These are phyloP conservation scores for Mythimna vitellina DNA, from an alignment of 2,888 invertebrate genomes.

Conservation along the genomic window DNA sequence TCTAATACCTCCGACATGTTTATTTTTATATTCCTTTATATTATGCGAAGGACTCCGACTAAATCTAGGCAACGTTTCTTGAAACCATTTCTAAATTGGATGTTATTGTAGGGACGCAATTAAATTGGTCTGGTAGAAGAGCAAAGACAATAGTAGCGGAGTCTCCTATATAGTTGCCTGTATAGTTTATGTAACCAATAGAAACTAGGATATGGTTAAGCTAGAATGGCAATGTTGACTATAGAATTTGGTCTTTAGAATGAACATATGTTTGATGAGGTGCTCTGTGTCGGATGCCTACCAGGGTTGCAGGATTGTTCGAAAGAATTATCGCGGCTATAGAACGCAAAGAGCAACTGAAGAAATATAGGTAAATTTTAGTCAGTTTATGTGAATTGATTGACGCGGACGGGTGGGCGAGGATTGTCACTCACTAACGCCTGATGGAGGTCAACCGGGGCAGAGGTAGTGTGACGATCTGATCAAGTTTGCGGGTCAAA, in stretches of 20 bases:
- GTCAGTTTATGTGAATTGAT: no score
- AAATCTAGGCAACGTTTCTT: background rate
- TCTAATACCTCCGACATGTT: background rate
- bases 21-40: background rate
- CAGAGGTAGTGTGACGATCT: no score
- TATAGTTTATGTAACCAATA: background rate
- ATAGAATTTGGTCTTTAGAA: background rate
- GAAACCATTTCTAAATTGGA: background rate
- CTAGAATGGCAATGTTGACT: background rate
- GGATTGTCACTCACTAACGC: no score
- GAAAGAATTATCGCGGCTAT: no score
- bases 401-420: no score
- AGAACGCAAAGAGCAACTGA: no score
- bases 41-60: no score
- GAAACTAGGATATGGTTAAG: background rate
- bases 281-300: no score
- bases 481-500: no score
- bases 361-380: no score
- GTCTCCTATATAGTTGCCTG: background rate
- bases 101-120: conserved; percentile 6
- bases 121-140: conserved; percentile 10
- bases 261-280: background rate
- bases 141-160: background rate
- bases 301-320: no score
- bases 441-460: no score